Conservation (phyloP, 2,888 invertebrate species). For the Drosophila antonietae region DNA sequence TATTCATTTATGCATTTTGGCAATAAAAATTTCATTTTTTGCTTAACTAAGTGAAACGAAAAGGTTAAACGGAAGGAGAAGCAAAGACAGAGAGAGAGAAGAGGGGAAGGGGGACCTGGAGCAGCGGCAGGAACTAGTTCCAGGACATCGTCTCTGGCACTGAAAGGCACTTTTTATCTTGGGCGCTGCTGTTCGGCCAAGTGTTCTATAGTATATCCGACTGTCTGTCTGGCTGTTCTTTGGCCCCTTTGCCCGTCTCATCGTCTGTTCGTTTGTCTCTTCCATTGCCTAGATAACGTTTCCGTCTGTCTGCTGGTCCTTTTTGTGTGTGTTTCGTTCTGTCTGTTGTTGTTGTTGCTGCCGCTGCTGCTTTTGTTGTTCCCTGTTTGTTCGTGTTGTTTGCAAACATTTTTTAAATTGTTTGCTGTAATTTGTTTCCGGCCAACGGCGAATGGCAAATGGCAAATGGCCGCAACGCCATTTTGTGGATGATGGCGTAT, state of each 20-base stretch:
- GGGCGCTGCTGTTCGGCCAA: constrained; percentile 48
- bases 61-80: constrained; percentile 65
- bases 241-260: not conserved
- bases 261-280: constrained; percentile 23
- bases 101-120: too few species aligned
- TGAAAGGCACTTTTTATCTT: constrained; percentile 65
- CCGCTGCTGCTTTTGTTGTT: constrained; percentile 6
- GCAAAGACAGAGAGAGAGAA: not conserved
- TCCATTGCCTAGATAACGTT: constrained; percentile 72
- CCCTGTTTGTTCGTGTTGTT: constrained; percentile 60
- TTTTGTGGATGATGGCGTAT: constrained; percentile 41
- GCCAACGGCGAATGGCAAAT: constrained; percentile 72
- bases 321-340: constrained; percentile 40
- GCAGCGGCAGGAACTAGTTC: constrained; percentile 24
- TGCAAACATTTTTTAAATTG: constrained; percentile 79
- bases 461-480: constrained; percentile 74
- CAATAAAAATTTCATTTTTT: constrained; percentile 79
- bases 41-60: constrained; percentile 80
- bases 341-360: constrained; percentile 1
- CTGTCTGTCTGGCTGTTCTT: constrained; percentile 17
- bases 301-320: constrained; percentile 54
- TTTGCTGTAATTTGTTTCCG: constrained; percentile 79
- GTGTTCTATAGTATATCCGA: constrained; percentile 21
- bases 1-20: constrained; percentile 80
- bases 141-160: constrained; percentile 46